These are phyloP conservation scores for Melanophora roralis DNA, from an alignment of 2,888 invertebrate genomes.

Conservation along the genomic window DNA sequence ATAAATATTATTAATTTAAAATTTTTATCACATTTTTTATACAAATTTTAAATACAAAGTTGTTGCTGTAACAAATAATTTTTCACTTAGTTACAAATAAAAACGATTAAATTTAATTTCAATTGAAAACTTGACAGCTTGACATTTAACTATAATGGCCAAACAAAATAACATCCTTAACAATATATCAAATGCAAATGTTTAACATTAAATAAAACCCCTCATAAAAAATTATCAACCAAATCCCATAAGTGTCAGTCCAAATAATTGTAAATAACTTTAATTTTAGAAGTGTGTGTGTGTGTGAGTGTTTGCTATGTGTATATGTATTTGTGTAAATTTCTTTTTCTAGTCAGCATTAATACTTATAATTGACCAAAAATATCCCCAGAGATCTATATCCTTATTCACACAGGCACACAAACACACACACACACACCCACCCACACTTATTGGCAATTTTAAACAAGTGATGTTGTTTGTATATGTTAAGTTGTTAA, in stretches of 20 bases:
- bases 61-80: slow-evolving; percentile 12
- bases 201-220: slow-evolving; percentile 18
- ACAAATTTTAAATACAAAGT: background rate
- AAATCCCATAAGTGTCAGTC: slow-evolving; percentile 42
- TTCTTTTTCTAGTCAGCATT: slow-evolving; percentile 8
- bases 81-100: slow-evolving; percentile 40
- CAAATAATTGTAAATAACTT: background rate
- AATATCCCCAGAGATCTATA: slow-evolving; percentile 15
- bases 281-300: background rate
- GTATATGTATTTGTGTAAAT: background rate
- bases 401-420: background rate
- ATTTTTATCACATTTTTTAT: background rate
- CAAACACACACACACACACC: background rate
- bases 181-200: slow-evolving; percentile 13
- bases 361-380: slow-evolving; percentile 52
- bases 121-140: slow-evolving; percentile 58
- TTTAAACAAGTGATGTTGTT: background rate
- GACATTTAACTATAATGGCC: slow-evolving; percentile 42
- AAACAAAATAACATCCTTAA: background rate
- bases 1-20: background rate
- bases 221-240: slow-evolving; percentile 25
- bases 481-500: background rate
- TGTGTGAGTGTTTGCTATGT: background rate
- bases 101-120: slow-evolving; percentile 50
- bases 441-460: background rate